Evolutionary conservation across 2,113 vertebrate species (phyloP), one percentile per base, ranked within the genome.

Genomic region (Pollimyrus isidori): DNA sequence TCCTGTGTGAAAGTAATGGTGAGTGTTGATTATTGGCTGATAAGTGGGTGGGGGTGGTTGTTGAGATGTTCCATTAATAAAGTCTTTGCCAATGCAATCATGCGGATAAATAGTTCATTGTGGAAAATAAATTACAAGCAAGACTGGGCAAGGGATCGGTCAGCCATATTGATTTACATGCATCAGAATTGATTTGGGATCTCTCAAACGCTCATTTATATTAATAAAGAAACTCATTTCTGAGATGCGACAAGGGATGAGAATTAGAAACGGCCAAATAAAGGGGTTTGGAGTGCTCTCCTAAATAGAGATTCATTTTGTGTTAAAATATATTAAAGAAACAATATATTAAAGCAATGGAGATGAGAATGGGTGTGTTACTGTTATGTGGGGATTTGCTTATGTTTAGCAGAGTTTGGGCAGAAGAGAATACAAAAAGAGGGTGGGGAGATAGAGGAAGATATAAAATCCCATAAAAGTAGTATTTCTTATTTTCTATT

Each of bases 81-180:
- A 76, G 26, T 49, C 26, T 88, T 48, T 73, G 62, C 65, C 58
- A n/a, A 80, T 30, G 65, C 80, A 80, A 88, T 88, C 65, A 49
- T 88, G 45, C 3, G 48, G 26, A 80, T 88, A 88, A 88, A 80
- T 73, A 52, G 65, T 88, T 76, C 30, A 13, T 6, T 50, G 65
- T 49, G 69, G 65, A 80, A 80, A 88, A 88, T 52, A 88, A 80
- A 88, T 52, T 76, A 80, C 65, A 6, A 88, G 69, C 88, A 88
- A 52, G 88, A 88, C 87, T 88, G 87, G 62, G 69, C 65, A 35
- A 52, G 17, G 48, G 69, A 88, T 26, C 49, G 88, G 88, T 53
- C 65, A 80, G 62, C 46, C 46, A 42, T 21, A 73, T 52, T 82
- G 88, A 52, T 52, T 73, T 26, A 50, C 69, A 19, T 49, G 6